Base-by-base conservation (phyloP, 2,888 invertebrate genomes). In the Heteromurus nitidus region DNA sequence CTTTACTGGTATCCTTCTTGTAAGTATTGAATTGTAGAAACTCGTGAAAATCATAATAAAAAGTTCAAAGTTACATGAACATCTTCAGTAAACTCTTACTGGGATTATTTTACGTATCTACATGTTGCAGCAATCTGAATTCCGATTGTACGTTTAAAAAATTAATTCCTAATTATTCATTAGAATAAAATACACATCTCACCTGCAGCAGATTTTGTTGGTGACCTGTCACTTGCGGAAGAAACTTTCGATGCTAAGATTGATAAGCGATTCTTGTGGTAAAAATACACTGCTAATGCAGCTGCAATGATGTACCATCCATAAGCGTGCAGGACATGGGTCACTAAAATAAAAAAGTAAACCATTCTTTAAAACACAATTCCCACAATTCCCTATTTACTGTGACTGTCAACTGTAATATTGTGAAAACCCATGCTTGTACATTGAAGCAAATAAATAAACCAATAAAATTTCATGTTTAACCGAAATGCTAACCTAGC, bases 241-340 rank as follows among this genome's bases (percentile, higher is more conserved):
- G 44, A 58, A n/a, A 26, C 7, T 13, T 24, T 36, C 1, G 22
- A 28, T 24, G n/a, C n/a, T n/a, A n/a, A n/a, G n/a, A n/a, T n/a
- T n/a, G 44, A 31, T 9, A 64, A 0, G n/a, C 65, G 55, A 55
- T 75, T 70, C 50, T 68, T 82, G 65, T 64, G 73, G n/a, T 80
- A 69, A 36, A 53, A 80, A 62, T 76, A 80, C 20, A 64, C 11
- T n/a, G 53, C 80, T 20, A 72, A 1, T 7, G 3, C 67, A 3
- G 64, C 79, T 47, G 68, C 68, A 11, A 84, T 64, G 13, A 84
- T 62, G 28, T 80, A 84, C 84, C 84, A 84, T 1, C 82, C 84
- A 67, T 84, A 68, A 0, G 72, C 31, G 0, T 68, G 20, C 0
- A 84, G 60, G 13, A 80, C 62, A 1, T 24, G 20, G 13, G 62